Evolutionary conservation across 1,140 invertebrate genomes (phyloP), one percentile per base, ranked within the genome.

Genomic region (Eulimnadia texana): DNA sequence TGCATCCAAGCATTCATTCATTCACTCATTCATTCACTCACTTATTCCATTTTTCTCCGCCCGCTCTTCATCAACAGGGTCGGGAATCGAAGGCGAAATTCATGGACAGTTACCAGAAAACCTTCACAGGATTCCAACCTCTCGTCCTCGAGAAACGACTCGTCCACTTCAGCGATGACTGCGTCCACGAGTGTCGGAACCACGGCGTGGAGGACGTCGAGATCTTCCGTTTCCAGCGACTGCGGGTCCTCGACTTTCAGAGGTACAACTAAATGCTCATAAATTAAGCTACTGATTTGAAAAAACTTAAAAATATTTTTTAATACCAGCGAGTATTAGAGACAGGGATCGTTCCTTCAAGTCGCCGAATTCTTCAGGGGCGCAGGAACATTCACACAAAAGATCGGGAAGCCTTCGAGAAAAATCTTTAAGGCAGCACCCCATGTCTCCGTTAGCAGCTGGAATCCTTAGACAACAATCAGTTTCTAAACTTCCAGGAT

Each of bases 61-160:
- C 24, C 67, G 6, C 50, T 88, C 13, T 85, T 88, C 66, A n/a
- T n/a, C n/a, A n/a, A n/a, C n/a, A n/a, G n/a, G n/a, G n/a, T n/a
- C n/a, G n/a, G n/a, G n/a, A 42, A 42, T 42, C 75, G 86, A 24
- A 75, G 86, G 60, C 81, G 86, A 2, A 86, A 88, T 0, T 89
- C 88, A 0, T 92, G 89, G 89, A 75, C 90, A 22, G 85, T 92
- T 3, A 88, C 88, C 0, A 75, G 89, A 20, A 93, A 93, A 73
- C 87, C 89, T 0, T 90, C 87, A 0, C 89, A 92, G 70, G 89
- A 93, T 69, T 92, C 88, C 0, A 92, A 90, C 71, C 71, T 92
- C 54, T 90, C 86, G 10, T 70, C 66, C 47, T 72, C 86, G 1
- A 77, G 89, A 13, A 92, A 92, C 70, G 89, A 93, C 71, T 92